Evolutionary conservation across 2,113 vertebrate species (phyloP).

Genomic region (Pitta sordida): DNA sequence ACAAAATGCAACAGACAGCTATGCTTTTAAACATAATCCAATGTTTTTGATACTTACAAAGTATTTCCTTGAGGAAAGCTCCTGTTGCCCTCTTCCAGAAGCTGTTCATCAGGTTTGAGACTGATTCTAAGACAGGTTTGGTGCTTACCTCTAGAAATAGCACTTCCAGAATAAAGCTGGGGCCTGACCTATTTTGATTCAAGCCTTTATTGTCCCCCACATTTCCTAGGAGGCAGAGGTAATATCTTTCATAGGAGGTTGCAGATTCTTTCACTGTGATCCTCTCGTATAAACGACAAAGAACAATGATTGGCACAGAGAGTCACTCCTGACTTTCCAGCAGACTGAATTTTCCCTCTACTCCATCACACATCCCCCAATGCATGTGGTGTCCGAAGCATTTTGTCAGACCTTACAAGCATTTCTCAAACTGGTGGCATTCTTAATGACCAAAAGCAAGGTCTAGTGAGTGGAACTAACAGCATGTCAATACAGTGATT

Average conservation of each 20-base stretch:
- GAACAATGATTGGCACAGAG: background rate
- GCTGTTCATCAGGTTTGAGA: background rate
- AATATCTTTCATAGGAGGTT: background rate
- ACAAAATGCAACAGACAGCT: background rate
- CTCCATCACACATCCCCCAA: background rate
- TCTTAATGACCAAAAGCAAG: background rate
- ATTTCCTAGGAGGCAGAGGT: background rate
- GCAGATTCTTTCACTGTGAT: background rate
- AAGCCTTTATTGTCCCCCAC: background rate
- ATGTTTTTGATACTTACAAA: background rate
- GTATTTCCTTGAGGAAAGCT: background rate
- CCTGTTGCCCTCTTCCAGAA: background rate
- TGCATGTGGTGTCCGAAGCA: background rate
- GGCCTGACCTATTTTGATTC: background rate
- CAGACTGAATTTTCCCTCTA: background rate
- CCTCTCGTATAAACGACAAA: rapidly evolving
- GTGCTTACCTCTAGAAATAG: background rate
- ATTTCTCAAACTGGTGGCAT: background rate
- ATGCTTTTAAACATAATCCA: background rate
- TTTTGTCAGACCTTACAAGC: background rate
- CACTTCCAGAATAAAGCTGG: background rate
- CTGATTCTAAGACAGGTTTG: background rate
- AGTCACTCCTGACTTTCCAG: background rate
- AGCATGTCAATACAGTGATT: background rate
- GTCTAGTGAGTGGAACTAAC: background rate